Percentiles rank a stretch among this genome's conserved stretches.
phyloP scores from a whole-genome alignment of 2,113 vertebrate species.

The Tragelaphus strepsiceros region DNA sequence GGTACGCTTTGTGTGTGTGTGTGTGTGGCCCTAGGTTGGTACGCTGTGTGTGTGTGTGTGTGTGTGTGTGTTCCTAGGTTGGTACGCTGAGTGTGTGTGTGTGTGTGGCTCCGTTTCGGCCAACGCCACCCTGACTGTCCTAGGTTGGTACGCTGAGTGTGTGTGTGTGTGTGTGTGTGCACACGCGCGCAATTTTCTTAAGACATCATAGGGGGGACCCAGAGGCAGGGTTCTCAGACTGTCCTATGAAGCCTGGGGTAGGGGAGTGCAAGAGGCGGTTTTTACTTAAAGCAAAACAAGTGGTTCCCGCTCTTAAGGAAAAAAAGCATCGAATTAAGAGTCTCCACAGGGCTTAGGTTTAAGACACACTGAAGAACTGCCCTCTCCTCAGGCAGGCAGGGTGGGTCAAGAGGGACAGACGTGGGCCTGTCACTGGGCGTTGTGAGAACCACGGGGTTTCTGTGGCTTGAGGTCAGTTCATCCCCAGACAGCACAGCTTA shows the following conservation, averaged over 20 bases:
- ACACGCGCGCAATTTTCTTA: too few species aligned
- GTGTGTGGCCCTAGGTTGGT: too few species aligned
- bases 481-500: not conserved
- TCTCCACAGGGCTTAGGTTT: too few species aligned
- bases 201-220: too few species aligned
- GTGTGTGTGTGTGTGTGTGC: too few species aligned
- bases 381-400: not conserved
- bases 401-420: not conserved
- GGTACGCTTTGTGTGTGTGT: fast-evolving
- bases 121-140: too few species aligned
- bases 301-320: not conserved
- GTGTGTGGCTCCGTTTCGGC: too few species aligned
- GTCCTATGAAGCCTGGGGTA: not conserved
- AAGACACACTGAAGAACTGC: not conserved
- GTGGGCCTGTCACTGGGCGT: not conserved
- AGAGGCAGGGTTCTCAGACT: not conserved
- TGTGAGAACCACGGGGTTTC: not conserved
- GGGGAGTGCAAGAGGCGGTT: not conserved
- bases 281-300: not conserved
- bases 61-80: too few species aligned
- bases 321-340: not conserved
- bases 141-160: too few species aligned
- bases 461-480: not conserved
- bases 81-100: too few species aligned
- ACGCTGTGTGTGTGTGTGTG: too few species aligned